Evolutionary conservation across 92 coral and sea anemone species (phyloP), one percentile per base, ranked within the genome.

Genomic region (Chrysogorgia sp.): DNA sequence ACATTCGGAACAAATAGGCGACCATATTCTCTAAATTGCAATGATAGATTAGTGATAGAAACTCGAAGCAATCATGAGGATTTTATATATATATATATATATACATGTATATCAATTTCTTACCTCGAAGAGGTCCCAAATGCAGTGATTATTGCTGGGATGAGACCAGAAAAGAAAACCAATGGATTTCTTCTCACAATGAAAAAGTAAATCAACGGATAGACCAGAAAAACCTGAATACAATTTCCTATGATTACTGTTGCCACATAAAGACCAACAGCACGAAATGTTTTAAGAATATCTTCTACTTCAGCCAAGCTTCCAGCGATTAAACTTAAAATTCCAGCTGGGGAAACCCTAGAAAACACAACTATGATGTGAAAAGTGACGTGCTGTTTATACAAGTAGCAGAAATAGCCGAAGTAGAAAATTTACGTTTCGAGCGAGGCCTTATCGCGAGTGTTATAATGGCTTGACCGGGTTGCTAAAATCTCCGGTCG

Each of bases 51-150:
- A 48, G 21, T 48, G 15, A 48, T 17, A 48, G 19, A 48, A 48
- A 14, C 56, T 14, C 19, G 52, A 10, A 48, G 15, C 56, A 48
- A 14, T 14, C 14, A 57, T 13, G 63, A 13, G n/a, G n/a, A n/a
- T n/a, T n/a, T n/a, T n/a, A n/a, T n/a, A n/a, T n/a, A n/a, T n/a
- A n/a, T n/a, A n/a, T 31, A 15, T 57, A 22, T 22, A 23, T 2
- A 12, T 32, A 19, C 2, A 19, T 19, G 15, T 47, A 47, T 47
- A 7, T 47, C 53, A 6, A 47, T 12, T 15, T 2, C n/a, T 30
- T 72, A 72, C 79, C 79, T 72, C 55, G 79, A 72, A 10, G 79
- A 72, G 10, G 79, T 72, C 56, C 79, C 79, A 72, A 72, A 72
- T 56, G 79, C 79, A 53, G 79, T 72, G 28, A 72, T 43, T 59